Evolutionary conservation across 1,140 invertebrate genomes (phyloP), one percentile per base, ranked within the genome.

Genomic region (Chironomus tepperi): DNA sequence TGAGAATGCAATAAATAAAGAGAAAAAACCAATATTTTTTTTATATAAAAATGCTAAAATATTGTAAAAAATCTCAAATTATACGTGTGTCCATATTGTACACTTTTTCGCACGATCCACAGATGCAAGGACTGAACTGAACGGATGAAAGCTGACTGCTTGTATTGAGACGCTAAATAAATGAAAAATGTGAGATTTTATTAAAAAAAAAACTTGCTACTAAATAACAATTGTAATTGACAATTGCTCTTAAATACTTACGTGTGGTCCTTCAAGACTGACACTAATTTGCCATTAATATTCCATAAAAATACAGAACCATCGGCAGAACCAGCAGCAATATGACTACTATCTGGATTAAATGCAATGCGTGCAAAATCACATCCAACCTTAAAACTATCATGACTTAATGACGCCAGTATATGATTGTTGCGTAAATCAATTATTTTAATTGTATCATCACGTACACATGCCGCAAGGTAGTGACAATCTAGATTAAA

Each of bases 381-480:
- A 84, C 92, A 96, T 43, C 93, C 93, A 74, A 98, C 92, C 86
- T 95, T 95, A 83, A 98, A 98, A 43, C 91, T 90, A 77, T 98
- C 96, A 79, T 92, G 91, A 82, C 95, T 97, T 84, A 42, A 86
- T 85, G 78, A 78, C 75, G 75, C 43, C 3, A 34, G 74, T 42
- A 98, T 93, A 83, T 93, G 90, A 83, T 96, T 97, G 90, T 94
- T 96, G 77, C 96, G 87, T 74, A 98, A 86, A 85, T 99, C 97
- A 79, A 99, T 88, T 21, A 98, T 85, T 83, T 95, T 94, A 77
- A 99, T 86, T 43, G 94, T 95, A 84, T 98, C 95, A 84, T 99
- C 97, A 80, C 97, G 86, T 57, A 95, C 93, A 82, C 95, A 97
- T 79, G 92, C 91, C 77, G 98, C 84, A 73, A 98, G 85, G 83